phyloP scores from a whole-genome alignment of 2,888 invertebrate species.

The Drosophila rellima region DNA sequence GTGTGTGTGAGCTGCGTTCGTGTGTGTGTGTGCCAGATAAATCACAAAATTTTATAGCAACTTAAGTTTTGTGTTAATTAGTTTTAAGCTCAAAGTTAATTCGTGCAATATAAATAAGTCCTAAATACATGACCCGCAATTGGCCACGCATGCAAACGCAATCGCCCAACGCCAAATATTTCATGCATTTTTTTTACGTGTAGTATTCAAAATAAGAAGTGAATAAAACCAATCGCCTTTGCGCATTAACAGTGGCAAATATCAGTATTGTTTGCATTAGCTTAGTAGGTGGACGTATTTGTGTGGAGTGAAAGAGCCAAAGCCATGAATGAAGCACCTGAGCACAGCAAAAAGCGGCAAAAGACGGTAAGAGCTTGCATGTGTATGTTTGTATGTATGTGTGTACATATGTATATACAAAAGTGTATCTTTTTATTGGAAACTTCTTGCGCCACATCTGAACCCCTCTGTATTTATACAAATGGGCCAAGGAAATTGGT shows the following conservation, averaged over 20 bases:
- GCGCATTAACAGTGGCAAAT: slow-evolving; percentile 17
- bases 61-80: slow-evolving; percentile 45
- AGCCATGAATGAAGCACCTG: slow-evolving; percentile 77
- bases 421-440: slow-evolving; percentile 8
- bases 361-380: slow-evolving; percentile 71
- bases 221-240: slow-evolving; percentile 16
- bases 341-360: slow-evolving; percentile 81
- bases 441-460: slow-evolving; percentile 13
- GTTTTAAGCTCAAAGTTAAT: slow-evolving; percentile 46
- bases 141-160: neutral
- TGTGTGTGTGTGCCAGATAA: slow-evolving; percentile 41
- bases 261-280: slow-evolving; percentile 66
- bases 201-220: neutral
- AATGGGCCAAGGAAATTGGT: slow-evolving; percentile 54
- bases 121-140: slow-evolving; percentile 25
- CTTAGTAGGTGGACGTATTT: slow-evolving; percentile 45
- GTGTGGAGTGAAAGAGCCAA: slow-evolving; percentile 23
- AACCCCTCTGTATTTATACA: slow-evolving; percentile 64
- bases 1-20: slow-evolving; percentile 23
- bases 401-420: neutral
- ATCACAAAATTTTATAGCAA: slow-evolving; percentile 33
- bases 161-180: slow-evolving; percentile 29
- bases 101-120: slow-evolving; percentile 49
- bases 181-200: slow-evolving; percentile 58
- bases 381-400: too few relatives aligned